Conservation (phyloP, 2,113 vertebrate species). For the Tachycineta bicolor region DNA sequence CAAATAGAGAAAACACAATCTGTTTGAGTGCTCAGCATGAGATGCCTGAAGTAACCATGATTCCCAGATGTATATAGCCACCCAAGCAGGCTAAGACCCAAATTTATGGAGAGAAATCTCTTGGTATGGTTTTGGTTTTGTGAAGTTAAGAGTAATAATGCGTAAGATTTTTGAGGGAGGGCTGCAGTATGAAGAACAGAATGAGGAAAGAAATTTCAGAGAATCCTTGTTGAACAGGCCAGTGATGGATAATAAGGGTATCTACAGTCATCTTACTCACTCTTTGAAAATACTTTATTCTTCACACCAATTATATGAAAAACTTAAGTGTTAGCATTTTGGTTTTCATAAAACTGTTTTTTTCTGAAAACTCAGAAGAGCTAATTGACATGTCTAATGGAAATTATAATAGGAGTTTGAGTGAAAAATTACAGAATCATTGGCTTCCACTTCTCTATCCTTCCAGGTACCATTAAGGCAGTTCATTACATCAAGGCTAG, state of each 20-base stretch:
- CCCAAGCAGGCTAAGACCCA: neutral
- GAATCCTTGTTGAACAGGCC: neutral
- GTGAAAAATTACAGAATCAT: neutral
- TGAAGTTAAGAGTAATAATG: neutral
- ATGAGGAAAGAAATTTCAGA: neutral
- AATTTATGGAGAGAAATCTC: neutral
- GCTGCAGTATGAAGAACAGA: neutral
- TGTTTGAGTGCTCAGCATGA: neutral
- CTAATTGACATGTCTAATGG: neutral
- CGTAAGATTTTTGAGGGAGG: neutral
- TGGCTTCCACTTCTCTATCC: neutral
- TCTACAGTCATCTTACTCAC: neutral
- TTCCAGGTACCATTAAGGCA: neutral
- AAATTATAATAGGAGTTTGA: neutral
- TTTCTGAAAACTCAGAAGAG: neutral
- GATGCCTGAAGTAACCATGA: neutral
- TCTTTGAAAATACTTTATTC: neutral
- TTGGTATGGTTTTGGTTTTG: neutral
- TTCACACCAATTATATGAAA: neutral
- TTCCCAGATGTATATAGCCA: neutral
- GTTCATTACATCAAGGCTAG: neutral
- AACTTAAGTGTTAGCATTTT: neutral
- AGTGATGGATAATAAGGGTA: neutral
- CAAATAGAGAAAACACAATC: neutral
- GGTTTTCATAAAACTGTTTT: neutral